Percentiles rank a stretch among this genome's conserved stretches.
These are phyloP conservation scores for Neolamprologus caudopunctatus DNA, from an alignment of 2,113 vertebrate genomes.

Conservation along the genomic window DNA sequence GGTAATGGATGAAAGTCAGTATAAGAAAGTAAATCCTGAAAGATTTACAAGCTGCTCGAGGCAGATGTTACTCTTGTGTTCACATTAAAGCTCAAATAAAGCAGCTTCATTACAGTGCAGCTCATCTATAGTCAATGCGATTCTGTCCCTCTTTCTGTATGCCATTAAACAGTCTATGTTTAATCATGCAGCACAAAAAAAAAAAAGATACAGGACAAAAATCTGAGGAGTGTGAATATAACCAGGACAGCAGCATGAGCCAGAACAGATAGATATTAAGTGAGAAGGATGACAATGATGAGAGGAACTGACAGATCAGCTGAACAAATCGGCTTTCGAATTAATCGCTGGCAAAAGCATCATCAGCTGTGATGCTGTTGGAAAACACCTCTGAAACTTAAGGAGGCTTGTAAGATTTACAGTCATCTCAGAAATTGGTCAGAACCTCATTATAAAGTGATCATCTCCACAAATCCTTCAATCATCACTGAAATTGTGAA, in stretches of 20 bases:
- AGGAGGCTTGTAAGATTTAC: neutral
- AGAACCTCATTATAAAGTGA: neutral
- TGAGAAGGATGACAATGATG: neutral
- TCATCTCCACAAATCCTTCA: neutral
- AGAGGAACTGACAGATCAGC: neutral
- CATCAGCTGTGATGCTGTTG: neutral
- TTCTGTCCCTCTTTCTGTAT: neutral
- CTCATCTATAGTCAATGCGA: neutral
- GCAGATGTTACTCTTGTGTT: neutral
- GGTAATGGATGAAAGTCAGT: neutral
- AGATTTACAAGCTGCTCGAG: neutral
- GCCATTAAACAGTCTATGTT: neutral
- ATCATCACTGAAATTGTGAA: neutral
- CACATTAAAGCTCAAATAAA: neutral
- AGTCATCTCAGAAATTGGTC: neutral
- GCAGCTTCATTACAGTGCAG: neutral
- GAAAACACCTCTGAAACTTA: neutral
- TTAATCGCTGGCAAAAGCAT: neutral
- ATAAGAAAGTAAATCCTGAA: neutral
- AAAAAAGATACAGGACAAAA: neutral
- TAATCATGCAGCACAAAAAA: neutral
- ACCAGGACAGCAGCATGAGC: neutral
- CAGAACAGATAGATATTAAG: neutral
- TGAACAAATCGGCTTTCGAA: neutral
- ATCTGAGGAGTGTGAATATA: neutral